phyloP scores from a whole-genome alignment of 2,797 vertebrate species.

The Corythornis leucogaster region DNA sequence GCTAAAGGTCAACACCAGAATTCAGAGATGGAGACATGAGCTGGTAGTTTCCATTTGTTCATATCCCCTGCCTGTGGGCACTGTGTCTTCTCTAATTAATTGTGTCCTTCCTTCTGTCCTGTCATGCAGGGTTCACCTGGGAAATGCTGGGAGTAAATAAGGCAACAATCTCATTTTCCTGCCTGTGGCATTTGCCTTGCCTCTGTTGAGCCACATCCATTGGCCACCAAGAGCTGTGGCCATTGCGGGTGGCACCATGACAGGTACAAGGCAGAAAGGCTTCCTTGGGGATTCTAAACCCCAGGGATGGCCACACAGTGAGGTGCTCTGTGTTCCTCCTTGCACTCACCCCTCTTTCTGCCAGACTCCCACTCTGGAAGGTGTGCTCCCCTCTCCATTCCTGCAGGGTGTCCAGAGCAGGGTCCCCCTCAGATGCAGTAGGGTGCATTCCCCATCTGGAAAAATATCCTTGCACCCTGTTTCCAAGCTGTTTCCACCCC shows the following conservation, averaged over 20 bases:
- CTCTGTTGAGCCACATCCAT: not conserved
- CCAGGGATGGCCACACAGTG: rapidly evolving
- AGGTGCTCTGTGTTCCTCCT: not conserved
- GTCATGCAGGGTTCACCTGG: not conserved
- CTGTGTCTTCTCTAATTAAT: not conserved
- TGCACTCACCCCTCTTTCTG: rapidly evolving
- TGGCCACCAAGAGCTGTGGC: rapidly evolving
- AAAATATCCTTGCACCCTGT: not conserved
- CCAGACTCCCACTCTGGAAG: not conserved
- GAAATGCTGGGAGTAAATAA: not conserved
- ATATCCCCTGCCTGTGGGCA: not conserved
- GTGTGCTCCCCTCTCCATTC: rapidly evolving
- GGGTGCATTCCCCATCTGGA: not conserved
- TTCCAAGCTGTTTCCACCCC: rapidly evolving
- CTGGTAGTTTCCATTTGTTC: not conserved
- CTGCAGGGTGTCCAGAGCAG: rapidly evolving
- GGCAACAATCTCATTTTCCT: not conserved
- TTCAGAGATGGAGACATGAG: not conserved
- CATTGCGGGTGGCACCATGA: rapidly evolving
- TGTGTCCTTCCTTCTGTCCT: not conserved
- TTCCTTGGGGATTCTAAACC: rapidly evolving
- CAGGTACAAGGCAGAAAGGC: not conserved
- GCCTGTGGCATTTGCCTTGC: rapidly evolving
- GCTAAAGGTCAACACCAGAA: not conserved
- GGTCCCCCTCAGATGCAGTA: rapidly evolving